These are phyloP conservation scores for Thamnophis sirtalis DNA, from an alignment of 2,113 vertebrate species.

Conservation along the genomic window DNA sequence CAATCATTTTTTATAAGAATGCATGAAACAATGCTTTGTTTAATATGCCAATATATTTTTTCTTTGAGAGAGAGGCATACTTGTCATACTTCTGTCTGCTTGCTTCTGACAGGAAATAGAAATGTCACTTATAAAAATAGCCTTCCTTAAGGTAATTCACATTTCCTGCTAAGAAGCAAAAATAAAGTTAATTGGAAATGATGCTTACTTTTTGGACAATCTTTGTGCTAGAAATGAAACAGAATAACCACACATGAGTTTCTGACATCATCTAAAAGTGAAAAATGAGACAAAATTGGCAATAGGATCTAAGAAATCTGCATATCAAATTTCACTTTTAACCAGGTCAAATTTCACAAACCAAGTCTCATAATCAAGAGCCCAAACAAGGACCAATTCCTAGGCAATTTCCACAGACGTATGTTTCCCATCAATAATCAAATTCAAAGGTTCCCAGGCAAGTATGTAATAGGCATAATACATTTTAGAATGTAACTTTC, in stretches of 20 bases:
- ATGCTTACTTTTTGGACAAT: conserved; percentile 13
- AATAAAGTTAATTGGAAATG: conserved; percentile 35
- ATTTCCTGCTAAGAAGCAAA: conserved; percentile 48
- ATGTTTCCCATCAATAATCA: not conserved
- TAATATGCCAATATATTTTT: not conserved
- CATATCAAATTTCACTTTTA: not conserved
- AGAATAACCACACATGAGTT: not conserved
- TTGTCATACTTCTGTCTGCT: conserved; percentile 50
- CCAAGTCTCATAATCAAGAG: not conserved
- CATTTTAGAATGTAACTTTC: not conserved
- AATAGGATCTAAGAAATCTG: not conserved
- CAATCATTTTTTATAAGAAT: not conserved
- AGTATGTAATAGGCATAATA: not conserved
- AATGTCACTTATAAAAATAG: conserved; percentile 59
- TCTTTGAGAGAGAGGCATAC: not conserved
- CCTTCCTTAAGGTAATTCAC: conserved; percentile 35
- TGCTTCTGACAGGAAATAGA: conserved; percentile 60
- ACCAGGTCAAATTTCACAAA: not conserved
- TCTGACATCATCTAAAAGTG: not conserved
- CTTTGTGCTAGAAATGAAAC: not conserved
- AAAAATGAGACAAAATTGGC: not conserved
- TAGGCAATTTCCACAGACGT: not conserved
- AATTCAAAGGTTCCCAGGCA: not conserved
- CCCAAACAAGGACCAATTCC: not conserved
- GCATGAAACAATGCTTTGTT: not conserved